phyloP scores from a whole-genome alignment of 2,113 vertebrate genomes.

The Urocolius indicus region DNA sequence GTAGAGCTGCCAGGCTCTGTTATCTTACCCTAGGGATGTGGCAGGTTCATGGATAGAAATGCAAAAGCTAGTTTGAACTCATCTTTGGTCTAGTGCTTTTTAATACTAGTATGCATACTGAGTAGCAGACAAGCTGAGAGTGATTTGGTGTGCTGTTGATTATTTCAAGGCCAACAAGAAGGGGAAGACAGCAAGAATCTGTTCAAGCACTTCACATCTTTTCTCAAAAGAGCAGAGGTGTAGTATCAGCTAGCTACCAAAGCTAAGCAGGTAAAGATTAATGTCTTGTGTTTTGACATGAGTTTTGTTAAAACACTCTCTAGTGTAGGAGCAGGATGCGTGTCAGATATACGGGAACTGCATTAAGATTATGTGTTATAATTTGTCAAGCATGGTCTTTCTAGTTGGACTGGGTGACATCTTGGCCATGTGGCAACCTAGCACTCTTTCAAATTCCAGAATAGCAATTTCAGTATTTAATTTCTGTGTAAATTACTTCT shows the following conservation, averaged over 20 bases:
- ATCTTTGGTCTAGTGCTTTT: background rate
- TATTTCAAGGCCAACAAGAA: background rate
- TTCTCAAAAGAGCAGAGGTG: background rate
- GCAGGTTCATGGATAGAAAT: background rate
- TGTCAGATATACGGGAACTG: background rate
- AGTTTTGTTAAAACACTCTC: background rate
- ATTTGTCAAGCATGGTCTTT: background rate
- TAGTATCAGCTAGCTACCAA: background rate
- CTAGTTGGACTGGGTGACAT: background rate
- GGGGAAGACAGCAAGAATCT: background rate
- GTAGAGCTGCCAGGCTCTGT: background rate
- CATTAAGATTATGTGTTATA: fast-evolving
- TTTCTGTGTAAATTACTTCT: background rate
- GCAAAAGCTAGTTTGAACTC: background rate
- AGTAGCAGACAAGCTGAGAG: background rate
- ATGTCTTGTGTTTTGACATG: background rate
- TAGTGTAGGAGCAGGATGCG: fast-evolving
- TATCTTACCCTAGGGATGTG: background rate
- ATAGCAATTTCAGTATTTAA: background rate
- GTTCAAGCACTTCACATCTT: background rate
- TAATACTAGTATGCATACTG: background rate
- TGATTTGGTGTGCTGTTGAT: background rate
- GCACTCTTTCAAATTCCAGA: background rate
- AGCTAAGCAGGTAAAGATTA: background rate
- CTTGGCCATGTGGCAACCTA: background rate